Evolutionary conservation across 2,797 vertebrate species (phyloP), one percentile per base, ranked within the genome.

Genomic region (Rallus crepitans): DNA sequence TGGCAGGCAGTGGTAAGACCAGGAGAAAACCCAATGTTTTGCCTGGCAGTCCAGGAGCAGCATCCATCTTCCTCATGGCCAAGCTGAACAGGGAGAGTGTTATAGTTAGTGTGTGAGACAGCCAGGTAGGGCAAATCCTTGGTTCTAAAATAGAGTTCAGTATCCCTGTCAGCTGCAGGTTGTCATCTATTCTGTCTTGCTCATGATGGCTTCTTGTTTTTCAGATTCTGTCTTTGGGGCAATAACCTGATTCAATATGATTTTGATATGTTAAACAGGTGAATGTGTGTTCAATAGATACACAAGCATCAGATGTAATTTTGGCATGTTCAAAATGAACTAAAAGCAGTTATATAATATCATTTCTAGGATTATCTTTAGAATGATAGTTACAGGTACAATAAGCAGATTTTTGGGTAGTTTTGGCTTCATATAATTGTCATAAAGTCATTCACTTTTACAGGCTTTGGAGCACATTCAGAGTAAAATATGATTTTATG

Each of bases 161-260:
- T 65, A 76, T 52, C 24, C 28, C 57, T 6, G 39, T 31, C 28
- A 57, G 4, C 31, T 75, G 35, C 1, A 0, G 11, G 15, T 45
- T 76, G 11, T 19, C 17, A 59, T 52, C 37, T 52, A 45, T 20
- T 48, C 30, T 64, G 40, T 30, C 56, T 31, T 70, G n/a, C 12
- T 18, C 15, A 6, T 42, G 33, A 55, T 4, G 42, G 31, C 3
- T 18, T 69, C 48, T 86, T 9, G 77, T 53, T 81, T 53, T 64
- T 91, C 45, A 47, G 17, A 53, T 53, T 52, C n/a, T 48, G 21
- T 77, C 2, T 16, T 8, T 79, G 17, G 15, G 12, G 64, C 2
- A 55, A 3, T 4, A n/a, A 56, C 0, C 0, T 48, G 30, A 55
- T 25, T 82, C 7, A 6, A 37, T 59, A 31, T 35, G 0, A 64